Conservation (phyloP, 2,888 invertebrate genomes). For the Callosobruchus maculatus region DNA sequence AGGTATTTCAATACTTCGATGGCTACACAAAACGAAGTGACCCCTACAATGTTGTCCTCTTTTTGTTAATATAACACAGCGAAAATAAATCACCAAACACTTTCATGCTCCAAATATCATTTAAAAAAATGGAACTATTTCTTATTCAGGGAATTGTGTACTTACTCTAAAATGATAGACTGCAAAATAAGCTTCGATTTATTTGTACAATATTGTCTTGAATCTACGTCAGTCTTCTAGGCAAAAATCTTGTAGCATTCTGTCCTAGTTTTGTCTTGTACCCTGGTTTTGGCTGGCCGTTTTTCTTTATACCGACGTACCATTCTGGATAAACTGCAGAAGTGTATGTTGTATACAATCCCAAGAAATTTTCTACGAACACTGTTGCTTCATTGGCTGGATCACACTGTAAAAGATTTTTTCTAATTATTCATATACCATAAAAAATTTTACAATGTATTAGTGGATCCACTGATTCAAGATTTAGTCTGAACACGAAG, state of each 20-base stretch:
- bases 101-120: too few species aligned
- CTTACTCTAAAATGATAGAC: too few species aligned
- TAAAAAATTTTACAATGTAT: too few species aligned
- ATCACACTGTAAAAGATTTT: slow-evolving; percentile 13
- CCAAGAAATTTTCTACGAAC: slow-evolving; percentile 52
- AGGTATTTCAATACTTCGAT: too few species aligned
- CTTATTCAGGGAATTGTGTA: too few species aligned
- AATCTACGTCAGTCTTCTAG: slow-evolving; percentile 26
- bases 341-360: slow-evolving; percentile 53
- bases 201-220: neutral
- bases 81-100: too few species aligned
- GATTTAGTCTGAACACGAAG: too few species aligned
- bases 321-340: slow-evolving; percentile 47
- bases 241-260: slow-evolving; percentile 55
- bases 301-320: slow-evolving; percentile 57
- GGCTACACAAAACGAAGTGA: too few species aligned
- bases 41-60: too few species aligned
- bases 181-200: neutral
- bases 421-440: neutral
- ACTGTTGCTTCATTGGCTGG: slow-evolving; percentile 48
- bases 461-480: too few species aligned
- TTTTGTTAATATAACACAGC: too few species aligned
- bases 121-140: too few species aligned
- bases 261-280: slow-evolving; percentile 52
- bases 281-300: slow-evolving; percentile 54